Conservation (phyloP, 23 tunicate genomes). For the Aplidium turbinatum region DNA sequence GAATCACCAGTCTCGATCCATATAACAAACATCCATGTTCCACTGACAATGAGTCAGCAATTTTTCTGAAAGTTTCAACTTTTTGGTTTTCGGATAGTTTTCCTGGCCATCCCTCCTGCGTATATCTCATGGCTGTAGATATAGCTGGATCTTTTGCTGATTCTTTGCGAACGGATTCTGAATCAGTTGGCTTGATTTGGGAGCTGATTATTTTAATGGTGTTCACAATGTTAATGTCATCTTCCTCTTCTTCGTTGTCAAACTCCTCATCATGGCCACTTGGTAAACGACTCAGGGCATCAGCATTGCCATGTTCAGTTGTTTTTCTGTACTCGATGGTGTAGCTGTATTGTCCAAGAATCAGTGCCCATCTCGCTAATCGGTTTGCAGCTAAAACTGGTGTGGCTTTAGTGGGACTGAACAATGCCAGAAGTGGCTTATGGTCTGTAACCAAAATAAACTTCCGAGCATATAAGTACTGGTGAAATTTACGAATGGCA, state of each 20-base stretch:
- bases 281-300: conserved; percentile 37
- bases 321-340: conserved; percentile 23
- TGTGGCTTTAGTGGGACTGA: conserved; percentile 26
- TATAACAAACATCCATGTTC: conserved; percentile 15
- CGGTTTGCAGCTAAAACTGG: conserved; percentile 54
- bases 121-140: conserved; percentile 19
- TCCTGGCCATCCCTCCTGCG: conserved; percentile 27
- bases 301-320: conserved; percentile 22
- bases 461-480: conserved; percentile 25
- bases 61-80: background rate
- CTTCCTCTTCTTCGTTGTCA: conserved; percentile 2
- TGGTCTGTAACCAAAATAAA: conserved; percentile 46
- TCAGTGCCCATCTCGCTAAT: conserved; percentile 23
- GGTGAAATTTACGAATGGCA: conserved; percentile 27
- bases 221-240: conserved; percentile 9
- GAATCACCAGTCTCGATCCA: conserved; percentile 9
- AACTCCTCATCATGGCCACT: conserved; percentile 5
- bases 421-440: conserved; percentile 37
- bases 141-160: conserved; percentile 17
- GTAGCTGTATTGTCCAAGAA: conserved; percentile 21
- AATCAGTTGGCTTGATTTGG: conserved; percentile 8
- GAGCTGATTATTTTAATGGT: conserved; percentile 16
- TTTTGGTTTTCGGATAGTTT: background rate
- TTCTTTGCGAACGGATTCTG: conserved; percentile 15
- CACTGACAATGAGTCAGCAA: conserved; percentile 14